phyloP scores from a whole-genome alignment of 1,140 invertebrate genomes.

The Drosophila lacteicornis region DNA sequence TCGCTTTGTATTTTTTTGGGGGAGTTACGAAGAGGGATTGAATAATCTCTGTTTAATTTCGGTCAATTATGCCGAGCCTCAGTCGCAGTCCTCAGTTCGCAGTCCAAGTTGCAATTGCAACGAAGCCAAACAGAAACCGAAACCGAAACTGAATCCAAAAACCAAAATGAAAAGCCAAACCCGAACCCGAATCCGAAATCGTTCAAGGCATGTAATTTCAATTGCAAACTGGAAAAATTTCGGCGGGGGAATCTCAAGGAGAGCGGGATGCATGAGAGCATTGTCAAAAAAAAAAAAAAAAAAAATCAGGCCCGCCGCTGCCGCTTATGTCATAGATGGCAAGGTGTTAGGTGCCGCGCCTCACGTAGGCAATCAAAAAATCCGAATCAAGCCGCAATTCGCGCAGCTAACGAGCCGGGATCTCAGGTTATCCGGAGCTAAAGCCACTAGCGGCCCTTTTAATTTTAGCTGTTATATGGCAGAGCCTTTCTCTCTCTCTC shows the following conservation, averaged over 20 bases:
- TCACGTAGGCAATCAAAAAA: constrained; percentile 54
- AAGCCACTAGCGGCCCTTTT: constrained; percentile 43
- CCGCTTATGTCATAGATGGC: constrained; percentile 67
- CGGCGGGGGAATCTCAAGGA: constrained; percentile 4
- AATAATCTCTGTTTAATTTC: constrained; percentile 80
- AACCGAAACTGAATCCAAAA: constrained; percentile 6
- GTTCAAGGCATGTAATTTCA: constrained; percentile 69
- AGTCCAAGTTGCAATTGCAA: constrained; percentile 41
- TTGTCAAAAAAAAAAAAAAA: constrained; percentile 70
- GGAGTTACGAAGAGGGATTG: constrained; percentile 42
- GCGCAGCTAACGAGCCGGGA: constrained; percentile 18
- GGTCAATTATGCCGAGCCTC: constrained; percentile 74
- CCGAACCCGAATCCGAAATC: constrained; percentile 26
- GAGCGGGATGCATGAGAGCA: constrained; percentile 22
- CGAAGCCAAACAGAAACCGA: constrained; percentile 7
- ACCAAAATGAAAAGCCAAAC: constrained; percentile 8
- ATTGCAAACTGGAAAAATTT: constrained; percentile 53
- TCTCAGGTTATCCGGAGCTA: constrained; percentile 10
- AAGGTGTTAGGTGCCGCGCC: constrained; percentile 57
- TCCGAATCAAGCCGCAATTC: constrained; percentile 21
- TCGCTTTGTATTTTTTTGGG: constrained; percentile 4
- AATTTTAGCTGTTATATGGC: constrained; percentile 11
- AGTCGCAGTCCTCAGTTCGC: constrained; percentile 10
- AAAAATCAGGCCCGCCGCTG: constrained; percentile 13
- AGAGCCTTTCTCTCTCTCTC: constrained; percentile 18